A percentile compares a stretch with the other conserved stretches of the same genome.
Evolutionary conservation across 2,113 vertebrate genomes (phyloP).

Genomic region (Zeus faber): DNA sequence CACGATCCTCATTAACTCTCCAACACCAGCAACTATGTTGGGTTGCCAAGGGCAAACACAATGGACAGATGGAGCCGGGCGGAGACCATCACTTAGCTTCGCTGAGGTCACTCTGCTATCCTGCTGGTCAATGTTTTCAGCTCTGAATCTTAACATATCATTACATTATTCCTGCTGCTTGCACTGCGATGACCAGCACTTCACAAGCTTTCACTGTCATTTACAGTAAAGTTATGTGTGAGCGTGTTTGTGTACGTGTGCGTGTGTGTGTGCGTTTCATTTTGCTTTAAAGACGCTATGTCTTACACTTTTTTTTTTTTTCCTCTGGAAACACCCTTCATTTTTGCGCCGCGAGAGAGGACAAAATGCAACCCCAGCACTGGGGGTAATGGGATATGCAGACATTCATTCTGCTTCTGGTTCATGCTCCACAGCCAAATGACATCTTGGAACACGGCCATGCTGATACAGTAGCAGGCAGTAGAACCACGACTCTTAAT

Average conservation of each 20-base stretch:
- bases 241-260: no score
- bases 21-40: slow-evolving; percentile 58
- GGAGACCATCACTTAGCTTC: slow-evolving; percentile 63
- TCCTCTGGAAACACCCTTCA: slow-evolving; percentile 42
- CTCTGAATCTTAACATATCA: slow-evolving; percentile 53
- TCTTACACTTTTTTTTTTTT: slow-evolving; percentile 5
- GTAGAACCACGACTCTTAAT: slow-evolving; percentile 60
- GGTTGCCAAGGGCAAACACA: slow-evolving; percentile 72
- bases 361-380: slow-evolving; percentile 66
- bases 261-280: slow-evolving; percentile 5
- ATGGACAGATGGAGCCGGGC: slow-evolving; percentile 66
- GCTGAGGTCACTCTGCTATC: slow-evolving; percentile 54
- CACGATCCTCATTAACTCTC: slow-evolving; percentile 74
- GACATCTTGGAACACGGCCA: slow-evolving; percentile 59
- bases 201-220: slow-evolving; percentile 36
- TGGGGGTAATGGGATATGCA: slow-evolving; percentile 64
- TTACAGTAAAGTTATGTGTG: slow-evolving; percentile 5
- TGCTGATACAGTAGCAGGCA: slow-evolving; percentile 55
- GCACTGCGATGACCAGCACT: slow-evolving; percentile 36
- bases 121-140: slow-evolving; percentile 44
- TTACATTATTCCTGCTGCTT: slow-evolving; percentile 56
- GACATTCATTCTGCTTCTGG: slow-evolving; percentile 63
- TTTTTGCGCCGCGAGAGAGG: slow-evolving; percentile 44
- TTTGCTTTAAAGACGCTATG: slow-evolving; percentile 25
- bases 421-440: slow-evolving; percentile 65